phyloP scores from a whole-genome alignment of 2,888 invertebrate species.

The Acronicta psi region DNA sequence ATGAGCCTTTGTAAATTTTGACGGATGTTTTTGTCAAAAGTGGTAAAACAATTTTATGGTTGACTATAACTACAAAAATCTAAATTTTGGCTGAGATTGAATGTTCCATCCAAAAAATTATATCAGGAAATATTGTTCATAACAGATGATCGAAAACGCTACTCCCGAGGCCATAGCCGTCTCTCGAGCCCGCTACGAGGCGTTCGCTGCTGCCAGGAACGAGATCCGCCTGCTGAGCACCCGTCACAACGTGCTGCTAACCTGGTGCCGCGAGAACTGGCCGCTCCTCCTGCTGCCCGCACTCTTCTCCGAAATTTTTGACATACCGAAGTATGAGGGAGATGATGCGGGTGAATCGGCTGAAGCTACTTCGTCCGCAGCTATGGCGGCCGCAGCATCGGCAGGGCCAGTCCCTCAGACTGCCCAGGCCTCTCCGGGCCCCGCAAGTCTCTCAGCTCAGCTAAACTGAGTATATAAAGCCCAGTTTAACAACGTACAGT shows the following conservation, averaged over 20 bases:
- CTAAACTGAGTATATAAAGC: slow-evolving; percentile 6
- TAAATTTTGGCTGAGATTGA: too few species aligned
- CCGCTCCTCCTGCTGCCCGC: slow-evolving; percentile 95
- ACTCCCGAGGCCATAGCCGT: slow-evolving; percentile 21
- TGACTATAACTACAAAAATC: too few species aligned
- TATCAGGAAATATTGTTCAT: background rate
- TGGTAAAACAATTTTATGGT: too few species aligned
- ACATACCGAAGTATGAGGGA: slow-evolving; percentile 92
- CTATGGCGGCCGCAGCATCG: background rate
- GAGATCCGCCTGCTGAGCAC: slow-evolving; percentile 94
- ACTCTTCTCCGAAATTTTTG: slow-evolving; percentile 98
- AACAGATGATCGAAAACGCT: slow-evolving; percentile 22
- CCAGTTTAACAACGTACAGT: background rate
- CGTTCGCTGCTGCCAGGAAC: slow-evolving; percentile 76
- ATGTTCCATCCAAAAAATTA: too few species aligned
- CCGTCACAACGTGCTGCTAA: slow-evolving; percentile 94
- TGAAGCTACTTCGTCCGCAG: background rate
- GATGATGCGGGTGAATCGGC: slow-evolving; percentile 53
- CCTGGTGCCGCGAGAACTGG: slow-evolving; percentile 98
- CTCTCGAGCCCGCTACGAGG: slow-evolving; percentile 66
- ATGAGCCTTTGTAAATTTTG: too few species aligned
- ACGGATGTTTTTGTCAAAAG: too few species aligned
- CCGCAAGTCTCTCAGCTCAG: slow-evolving; percentile 5
- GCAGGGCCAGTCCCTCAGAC: background rate
- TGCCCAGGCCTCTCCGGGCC: slow-evolving; percentile 9